Evolutionary conservation across 2,888 invertebrate genomes (phyloP).

Genomic region (Acanthacorydalis orientalis): DNA sequence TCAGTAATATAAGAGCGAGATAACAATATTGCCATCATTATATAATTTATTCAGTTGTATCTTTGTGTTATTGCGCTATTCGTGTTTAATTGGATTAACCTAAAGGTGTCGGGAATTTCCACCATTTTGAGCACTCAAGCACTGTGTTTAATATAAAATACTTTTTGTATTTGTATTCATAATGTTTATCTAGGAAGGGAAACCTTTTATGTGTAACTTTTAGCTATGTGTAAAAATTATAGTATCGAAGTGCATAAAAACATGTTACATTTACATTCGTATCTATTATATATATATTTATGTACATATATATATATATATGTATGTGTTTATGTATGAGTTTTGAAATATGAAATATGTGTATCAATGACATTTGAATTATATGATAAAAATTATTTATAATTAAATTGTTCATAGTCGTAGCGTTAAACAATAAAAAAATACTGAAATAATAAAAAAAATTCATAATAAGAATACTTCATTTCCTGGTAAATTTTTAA

Average conservation of each 20-base stretch:
- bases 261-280: no score
- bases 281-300: neutral
- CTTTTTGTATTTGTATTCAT: neutral
- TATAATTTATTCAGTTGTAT: neutral
- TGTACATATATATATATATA: neutral
- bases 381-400: no score
- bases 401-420: no score
- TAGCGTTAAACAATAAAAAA: no score
- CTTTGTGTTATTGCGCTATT: neutral
- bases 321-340: neutral
- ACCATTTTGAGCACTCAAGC: conserved; percentile 1
- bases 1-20: no score
- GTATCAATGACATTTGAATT: no score
- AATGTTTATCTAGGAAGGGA: neutral
- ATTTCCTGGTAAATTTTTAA: no score
- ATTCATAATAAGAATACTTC: no score
- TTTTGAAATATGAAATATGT: no score
- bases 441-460: no score
- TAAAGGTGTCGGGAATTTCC: conserved; percentile 1
- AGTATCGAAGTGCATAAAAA: no score
- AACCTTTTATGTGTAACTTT: neutral
- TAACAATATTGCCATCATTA: no score
- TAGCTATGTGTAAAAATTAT: neutral
- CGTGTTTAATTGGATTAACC: neutral
- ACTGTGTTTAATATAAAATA: conserved; percentile 1